phyloP scores from a whole-genome alignment of 2,888 invertebrate species.

The Pachliopta kotzebuea region DNA sequence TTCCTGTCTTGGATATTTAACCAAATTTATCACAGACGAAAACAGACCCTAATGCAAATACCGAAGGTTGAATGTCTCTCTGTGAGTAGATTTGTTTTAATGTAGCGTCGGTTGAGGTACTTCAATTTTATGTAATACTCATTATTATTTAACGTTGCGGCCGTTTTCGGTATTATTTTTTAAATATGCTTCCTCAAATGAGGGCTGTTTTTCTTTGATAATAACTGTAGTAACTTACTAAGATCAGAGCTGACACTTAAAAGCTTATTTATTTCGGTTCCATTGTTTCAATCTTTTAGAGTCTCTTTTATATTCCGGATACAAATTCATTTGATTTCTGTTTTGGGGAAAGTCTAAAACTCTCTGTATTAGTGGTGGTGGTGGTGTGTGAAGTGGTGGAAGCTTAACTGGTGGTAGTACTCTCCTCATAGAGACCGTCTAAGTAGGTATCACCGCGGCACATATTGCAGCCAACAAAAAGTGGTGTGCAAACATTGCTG shows the following conservation, averaged over 20 bases:
- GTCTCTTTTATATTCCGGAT: too few species aligned
- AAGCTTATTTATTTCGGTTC: conserved; percentile 11
- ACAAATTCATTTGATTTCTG: too few species aligned
- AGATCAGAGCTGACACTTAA: conserved; percentile 25
- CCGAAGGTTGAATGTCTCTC: conserved; percentile 34
- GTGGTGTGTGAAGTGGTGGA: too few species aligned
- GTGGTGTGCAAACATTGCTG: too few species aligned
- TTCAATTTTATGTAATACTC: conserved; percentile 66
- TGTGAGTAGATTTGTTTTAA: neutral
- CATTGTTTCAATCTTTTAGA: too few species aligned
- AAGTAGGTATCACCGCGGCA: too few species aligned
- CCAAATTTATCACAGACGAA: conserved; percentile 41
- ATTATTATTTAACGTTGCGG: conserved; percentile 63
- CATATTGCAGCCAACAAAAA: too few species aligned
- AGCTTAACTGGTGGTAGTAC: too few species aligned
- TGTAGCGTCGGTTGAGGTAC: conserved; percentile 39
- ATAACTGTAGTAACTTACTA: conserved; percentile 24
- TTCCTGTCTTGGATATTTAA: conserved; percentile 49
- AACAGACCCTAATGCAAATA: conserved; percentile 29
- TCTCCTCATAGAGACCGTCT: too few species aligned
- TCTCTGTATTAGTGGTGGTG: too few species aligned
- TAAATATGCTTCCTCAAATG: conserved; percentile 36
- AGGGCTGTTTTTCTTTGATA: conserved; percentile 30
- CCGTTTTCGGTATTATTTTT: conserved; percentile 42
- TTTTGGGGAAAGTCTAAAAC: too few species aligned